These are phyloP conservation scores for Athetis lepigone DNA, from an alignment of 2,888 invertebrate genomes.

Conservation along the genomic window DNA sequence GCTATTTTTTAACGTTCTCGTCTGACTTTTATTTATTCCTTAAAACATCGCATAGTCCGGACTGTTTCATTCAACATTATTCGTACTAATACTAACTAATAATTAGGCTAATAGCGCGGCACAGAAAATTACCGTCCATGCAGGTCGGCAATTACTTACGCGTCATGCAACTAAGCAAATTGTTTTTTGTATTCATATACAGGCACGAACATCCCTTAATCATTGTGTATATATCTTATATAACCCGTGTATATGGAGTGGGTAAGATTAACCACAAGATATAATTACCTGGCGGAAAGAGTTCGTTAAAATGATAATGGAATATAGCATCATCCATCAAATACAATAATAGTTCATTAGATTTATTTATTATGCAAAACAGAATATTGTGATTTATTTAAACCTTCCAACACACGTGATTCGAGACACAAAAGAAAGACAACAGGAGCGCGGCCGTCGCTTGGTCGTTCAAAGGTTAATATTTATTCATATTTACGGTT, in stretches of 20 bases:
- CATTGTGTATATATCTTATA: neutral
- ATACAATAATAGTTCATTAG: too few relatives aligned
- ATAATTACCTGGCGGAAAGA: neutral
- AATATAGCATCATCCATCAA: too few relatives aligned
- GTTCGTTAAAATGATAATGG: too few relatives aligned
- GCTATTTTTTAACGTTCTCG: too few relatives aligned
- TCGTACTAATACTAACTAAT: constrained; percentile 10
- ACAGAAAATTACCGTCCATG: constrained; percentile 27
- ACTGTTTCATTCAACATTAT: neutral
- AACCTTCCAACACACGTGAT: too few relatives aligned
- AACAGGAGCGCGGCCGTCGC: too few relatives aligned
- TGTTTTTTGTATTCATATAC: neutral
- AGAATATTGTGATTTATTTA: too few relatives aligned
- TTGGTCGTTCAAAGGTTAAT: too few relatives aligned
- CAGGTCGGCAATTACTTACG: constrained; percentile 31
- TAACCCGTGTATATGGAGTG: neutral
- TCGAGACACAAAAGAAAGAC: too few relatives aligned
- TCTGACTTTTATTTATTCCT: too few relatives aligned
- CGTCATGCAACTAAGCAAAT: constrained; percentile 43
- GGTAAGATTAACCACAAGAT: neutral
- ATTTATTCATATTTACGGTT: too few relatives aligned
- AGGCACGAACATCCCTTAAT: constrained; percentile 7
- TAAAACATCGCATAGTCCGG: neutral
- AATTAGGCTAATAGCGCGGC: constrained; percentile 41
- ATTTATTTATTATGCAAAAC: too few relatives aligned